These are phyloP conservation scores for Drosophila multiciliata DNA, from an alignment of 2,888 invertebrate species.

Conservation along the genomic window DNA sequence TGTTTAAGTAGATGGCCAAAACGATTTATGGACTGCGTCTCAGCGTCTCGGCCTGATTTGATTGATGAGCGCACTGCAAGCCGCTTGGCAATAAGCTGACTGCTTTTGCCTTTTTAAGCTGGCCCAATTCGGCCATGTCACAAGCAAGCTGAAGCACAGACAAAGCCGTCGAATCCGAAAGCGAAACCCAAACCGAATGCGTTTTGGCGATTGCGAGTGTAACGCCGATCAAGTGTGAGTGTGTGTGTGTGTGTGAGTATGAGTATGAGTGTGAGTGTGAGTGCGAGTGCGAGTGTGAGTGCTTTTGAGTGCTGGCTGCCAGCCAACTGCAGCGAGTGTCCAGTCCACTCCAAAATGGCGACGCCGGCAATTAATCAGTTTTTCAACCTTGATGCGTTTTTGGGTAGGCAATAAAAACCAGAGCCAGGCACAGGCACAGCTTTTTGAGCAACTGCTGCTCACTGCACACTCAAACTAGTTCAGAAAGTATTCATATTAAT, in stretches of 20 bases:
- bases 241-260: background rate
- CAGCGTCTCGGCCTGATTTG: conserved; percentile 29
- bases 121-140: conserved; percentile 52
- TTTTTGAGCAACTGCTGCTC: conserved; percentile 27
- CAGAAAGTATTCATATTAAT: conserved; percentile 37
- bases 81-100: conserved; percentile 40
- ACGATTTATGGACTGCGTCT: conserved; percentile 64
- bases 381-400: conserved; percentile 41
- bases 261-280: background rate
- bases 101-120: conserved; percentile 50
- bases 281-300: conserved; percentile 3
- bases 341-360: conserved; percentile 32
- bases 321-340: conserved; percentile 28
- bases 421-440: conserved; percentile 7
- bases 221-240: background rate
- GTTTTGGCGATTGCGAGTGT: conserved; percentile 10
- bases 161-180: conserved; percentile 8
- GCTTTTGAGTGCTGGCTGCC: conserved; percentile 9
- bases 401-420: conserved; percentile 49
- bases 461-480: conserved; percentile 22
- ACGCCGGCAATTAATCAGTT: conserved; percentile 62
- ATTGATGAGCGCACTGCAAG: conserved; percentile 46
- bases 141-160: conserved; percentile 14
- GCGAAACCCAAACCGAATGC: conserved; percentile 4
- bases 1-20: conserved; percentile 64